Evolutionary conservation across 2,888 invertebrate genomes (phyloP), one percentile per base, ranked within the genome.

Genomic region (Callinectes sapidus): DNA sequence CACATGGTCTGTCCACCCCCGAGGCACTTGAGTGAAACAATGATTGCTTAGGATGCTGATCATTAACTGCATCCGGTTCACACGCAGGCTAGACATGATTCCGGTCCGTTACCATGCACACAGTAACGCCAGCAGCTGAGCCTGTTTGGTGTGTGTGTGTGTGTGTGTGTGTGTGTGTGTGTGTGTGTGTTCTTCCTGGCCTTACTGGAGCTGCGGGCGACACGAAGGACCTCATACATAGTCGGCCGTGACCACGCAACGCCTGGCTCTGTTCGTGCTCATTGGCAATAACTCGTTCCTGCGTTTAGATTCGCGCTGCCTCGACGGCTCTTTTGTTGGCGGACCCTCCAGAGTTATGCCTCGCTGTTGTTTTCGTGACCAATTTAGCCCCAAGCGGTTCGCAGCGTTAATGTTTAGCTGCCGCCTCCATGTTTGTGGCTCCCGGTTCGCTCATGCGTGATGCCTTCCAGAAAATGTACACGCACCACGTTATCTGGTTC

Each of bases 341-440:
- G 35, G 81, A 32, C 32, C 35, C 14, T 8, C 81, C 81, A 10
- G 35, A 81, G 81, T 81, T 81, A 81, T 81, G 81, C 32, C 13
- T 81, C 81, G 23, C 81, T 81, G 81, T 32, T 81, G 32, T 81
- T 32, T 81, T 81, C 81, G 81, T 81, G 81, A 81, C 81, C 81
- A 81, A 35, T 81, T 81, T 81, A 81, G 35, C 81, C 81, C 32
- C 81, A 32, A 81, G 81, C 81, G 35, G 13, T 81, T 81, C 81
- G 32, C 81, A 81, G 81, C 81, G 81, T 32, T 81, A 35, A 81
- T 81, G 35, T 81, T 81, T 81, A 23, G 48, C 48, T 0, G 28
- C 71, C n/a, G 28, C 23, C 71, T 71, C 28, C 10, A n/a, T 18
- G 71, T 71, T 23, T 71, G 71, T 71, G 28, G 71, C 71, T 71